Evolutionary conservation across 2,797 vertebrate species (phyloP), one percentile per base, ranked within the genome.

Genomic region (Anisognathus igniventris): DNA sequence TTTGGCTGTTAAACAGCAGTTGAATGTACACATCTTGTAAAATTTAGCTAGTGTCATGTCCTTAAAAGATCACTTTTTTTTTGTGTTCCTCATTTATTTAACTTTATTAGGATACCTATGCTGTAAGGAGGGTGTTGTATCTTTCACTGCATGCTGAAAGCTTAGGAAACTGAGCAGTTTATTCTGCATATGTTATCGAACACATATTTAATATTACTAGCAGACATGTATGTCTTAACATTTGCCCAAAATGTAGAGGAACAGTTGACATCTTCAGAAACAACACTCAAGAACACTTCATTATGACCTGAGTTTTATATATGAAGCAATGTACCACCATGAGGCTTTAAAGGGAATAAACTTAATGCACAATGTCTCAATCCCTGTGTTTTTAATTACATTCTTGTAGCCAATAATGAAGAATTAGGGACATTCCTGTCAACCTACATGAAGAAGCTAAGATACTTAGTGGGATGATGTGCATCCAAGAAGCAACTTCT

Each of bases 281-380:
- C 16, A 60, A 21, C 19, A 7, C 14, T 80, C 25, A 23, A 42
- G 25, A 82, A 33, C 37, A 28, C 19, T 93, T 50, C 66, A 27
- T 17, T n/a, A 44, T 44, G 37, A 37, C 37, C 42, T 50, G 33
- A 66, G 27, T 81, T 93, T 64, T 70, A 21, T 73, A 8, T 39
- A 56, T 53, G 83, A 87, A 65, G 56, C 80, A 64, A 1, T 54
- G 78, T 91, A 95, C 80, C 92, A 82, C 94, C 30, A 0, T 73
- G 88, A 95, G 88, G 86, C 53, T 86, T 76, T 86, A 22, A 53
- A 86, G 67, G 56, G 92, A 86, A 92, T 73, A 61, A 90, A 70
- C 28, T 19, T 27, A 37, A 30, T 44, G 28, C 6, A 14, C 44
- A 44, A 5, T 30, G 5, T 81, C 27, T 92, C 51, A 90, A 33